Percentiles rank a stretch among this genome's conserved stretches.
phyloP scores from a whole-genome alignment of 2,888 invertebrate genomes.

The Atethmia centrago region DNA sequence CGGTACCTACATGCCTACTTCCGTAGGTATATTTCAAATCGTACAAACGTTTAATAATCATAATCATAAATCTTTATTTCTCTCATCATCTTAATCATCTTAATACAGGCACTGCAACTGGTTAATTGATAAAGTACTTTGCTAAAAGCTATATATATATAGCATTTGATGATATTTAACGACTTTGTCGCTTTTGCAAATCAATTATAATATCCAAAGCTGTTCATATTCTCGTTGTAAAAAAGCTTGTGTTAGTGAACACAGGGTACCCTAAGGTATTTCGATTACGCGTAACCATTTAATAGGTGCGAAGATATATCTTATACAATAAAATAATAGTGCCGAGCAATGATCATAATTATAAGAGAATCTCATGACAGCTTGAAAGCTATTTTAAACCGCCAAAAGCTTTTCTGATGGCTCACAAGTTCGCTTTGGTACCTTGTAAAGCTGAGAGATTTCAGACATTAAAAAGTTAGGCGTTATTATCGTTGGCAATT shows the following conservation, averaged over 20 bases:
- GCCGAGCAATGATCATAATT: constrained; percentile 1
- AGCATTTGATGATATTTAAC: not conserved
- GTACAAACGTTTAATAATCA: not conserved
- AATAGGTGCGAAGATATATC: not conserved
- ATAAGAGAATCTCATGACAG: not conserved
- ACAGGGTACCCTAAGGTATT: not conserved
- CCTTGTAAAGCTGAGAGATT: not conserved
- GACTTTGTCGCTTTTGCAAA: not conserved
- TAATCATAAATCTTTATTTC: not conserved
- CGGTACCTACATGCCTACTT: not conserved
- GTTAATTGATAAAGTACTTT: not conserved
- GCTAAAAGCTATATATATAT: not conserved
- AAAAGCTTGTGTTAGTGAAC: not conserved
- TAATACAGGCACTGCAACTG: too few relatives aligned
- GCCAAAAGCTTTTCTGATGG: constrained; percentile 9
- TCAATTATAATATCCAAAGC: not conserved
- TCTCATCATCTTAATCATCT: too few relatives aligned
- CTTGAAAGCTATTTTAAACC: constrained; percentile 10
- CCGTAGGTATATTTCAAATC: not conserved
- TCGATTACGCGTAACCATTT: not conserved
- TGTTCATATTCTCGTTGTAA: too few relatives aligned
- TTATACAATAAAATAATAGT: constrained; percentile 1
- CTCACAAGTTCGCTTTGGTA: not conserved
- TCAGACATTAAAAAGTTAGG: not conserved
- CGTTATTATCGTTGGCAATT: too few relatives aligned